Evolutionary conservation across 2,888 invertebrate species (phyloP), one percentile per base, ranked within the genome.

Genomic region (Sylvicola fuscatus): DNA sequence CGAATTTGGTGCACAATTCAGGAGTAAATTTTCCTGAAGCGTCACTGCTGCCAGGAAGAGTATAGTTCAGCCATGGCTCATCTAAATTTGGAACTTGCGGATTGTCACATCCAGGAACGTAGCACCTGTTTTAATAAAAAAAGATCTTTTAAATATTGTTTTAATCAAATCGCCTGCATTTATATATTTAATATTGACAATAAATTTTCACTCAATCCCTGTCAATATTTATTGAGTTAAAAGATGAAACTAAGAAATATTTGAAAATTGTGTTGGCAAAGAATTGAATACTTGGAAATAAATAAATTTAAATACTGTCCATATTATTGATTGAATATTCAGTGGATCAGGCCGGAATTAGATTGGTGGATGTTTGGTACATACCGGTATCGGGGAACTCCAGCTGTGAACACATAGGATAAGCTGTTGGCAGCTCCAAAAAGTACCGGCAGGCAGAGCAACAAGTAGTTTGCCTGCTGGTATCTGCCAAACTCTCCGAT

Each of bases 361-460:
- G n/a, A n/a, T n/a, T n/a, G n/a, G n/a, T n/a, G 21, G 21, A 21
- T 8, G 5, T 21, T 21, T 21, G 8, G 4, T 6, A 36, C 36
- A 42, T 50, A 70, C 65, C 70, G 64, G 47, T 70, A 70, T 36
- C 63, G 53, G 8, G 70, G 69, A 30, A 61, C 55, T 32, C 68
- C 70, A 7, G 70, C 68, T 2, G 68, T 67, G 49, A 70, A 71
- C 6, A 70, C 69, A 44, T 70, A 69, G 17, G 66, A 66, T 14
- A 71, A 49, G 52, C 68, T 70, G 46, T 69, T 69, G 5, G 67
- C 67, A 2, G 68, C 69, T 11, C 61, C 65, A 49, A 70, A 69
- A 39, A 70, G 50, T 11, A 70, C 66, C 1, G 70, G 70, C 32
- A 70, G 45, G 49, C 70, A 69, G 28, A 69, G 58, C 31, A 70